phyloP scores from a whole-genome alignment of 2,113 vertebrate genomes.

The Ornithorhynchus anatinus region DNA sequence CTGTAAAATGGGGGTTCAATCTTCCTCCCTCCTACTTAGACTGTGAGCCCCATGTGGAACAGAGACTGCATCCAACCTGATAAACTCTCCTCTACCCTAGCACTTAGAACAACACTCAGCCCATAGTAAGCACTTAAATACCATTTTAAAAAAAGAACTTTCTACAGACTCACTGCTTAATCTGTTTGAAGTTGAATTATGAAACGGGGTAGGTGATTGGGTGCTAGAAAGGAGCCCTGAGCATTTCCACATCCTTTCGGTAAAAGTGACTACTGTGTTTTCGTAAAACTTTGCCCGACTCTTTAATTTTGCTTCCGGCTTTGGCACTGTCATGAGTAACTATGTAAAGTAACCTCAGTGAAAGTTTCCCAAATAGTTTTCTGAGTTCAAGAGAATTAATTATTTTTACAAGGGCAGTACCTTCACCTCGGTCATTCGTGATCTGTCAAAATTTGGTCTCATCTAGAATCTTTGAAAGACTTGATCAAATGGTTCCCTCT shows the following conservation, averaged over 20 bases:
- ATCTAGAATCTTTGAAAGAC: too few relatives aligned
- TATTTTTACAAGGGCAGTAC: conserved; percentile 25
- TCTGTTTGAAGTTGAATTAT: conserved; percentile 91
- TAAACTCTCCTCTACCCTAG: too few relatives aligned
- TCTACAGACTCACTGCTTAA: conserved; percentile 82
- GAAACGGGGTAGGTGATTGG: conserved; percentile 73
- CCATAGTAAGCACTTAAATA: conserved; percentile 85
- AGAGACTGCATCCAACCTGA: too few relatives aligned
- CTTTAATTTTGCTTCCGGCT: conserved; percentile 64
- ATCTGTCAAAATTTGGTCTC: conserved; percentile 41
- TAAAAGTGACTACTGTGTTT: conserved; percentile 59
- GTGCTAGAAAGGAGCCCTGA: conserved; percentile 73
- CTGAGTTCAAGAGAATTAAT: conserved; percentile 35
- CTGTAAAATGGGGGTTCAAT: too few relatives aligned
- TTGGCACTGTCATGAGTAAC: conserved; percentile 55
- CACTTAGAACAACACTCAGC: too few relatives aligned
- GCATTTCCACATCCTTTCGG: conserved; percentile 71
- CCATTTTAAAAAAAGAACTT: too few relatives aligned
- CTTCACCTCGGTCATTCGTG: conserved; percentile 37
- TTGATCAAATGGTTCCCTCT: too few relatives aligned
- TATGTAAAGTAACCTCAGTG: conserved; percentile 59
- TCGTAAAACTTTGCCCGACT: conserved; percentile 65
- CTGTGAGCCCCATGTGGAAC: too few relatives aligned
- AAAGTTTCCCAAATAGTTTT: conserved; percentile 60
- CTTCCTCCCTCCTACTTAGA: too few relatives aligned